Conservation (phyloP, 2,113 vertebrate genomes). For the Thunnus thynnus region DNA sequence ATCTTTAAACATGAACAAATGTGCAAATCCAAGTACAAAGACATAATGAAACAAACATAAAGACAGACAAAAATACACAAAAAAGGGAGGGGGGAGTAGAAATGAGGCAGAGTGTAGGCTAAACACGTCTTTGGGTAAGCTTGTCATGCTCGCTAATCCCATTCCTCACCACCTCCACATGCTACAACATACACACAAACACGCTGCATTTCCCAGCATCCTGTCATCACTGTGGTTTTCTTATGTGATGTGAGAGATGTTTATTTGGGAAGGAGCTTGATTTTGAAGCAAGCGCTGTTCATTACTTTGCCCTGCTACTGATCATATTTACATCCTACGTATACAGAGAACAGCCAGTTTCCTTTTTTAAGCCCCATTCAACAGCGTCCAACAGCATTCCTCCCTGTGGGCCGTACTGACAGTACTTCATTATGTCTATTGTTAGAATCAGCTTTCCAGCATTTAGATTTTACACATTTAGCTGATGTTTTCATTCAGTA, state of each 20-base stretch:
- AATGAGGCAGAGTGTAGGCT: conserved; percentile 34
- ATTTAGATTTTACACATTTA: conserved; percentile 5
- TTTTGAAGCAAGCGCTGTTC: conserved; percentile 19
- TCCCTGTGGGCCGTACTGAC: neutral
- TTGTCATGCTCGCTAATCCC: conserved; percentile 50
- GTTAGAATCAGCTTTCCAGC: neutral
- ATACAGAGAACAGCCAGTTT: neutral
- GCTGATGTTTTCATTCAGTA: neutral
- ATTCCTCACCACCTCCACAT: conserved; percentile 46
- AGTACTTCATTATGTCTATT: neutral
- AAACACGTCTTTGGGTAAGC: conserved; percentile 33
- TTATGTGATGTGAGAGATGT: neutral
- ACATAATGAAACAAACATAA: conserved; percentile 9
- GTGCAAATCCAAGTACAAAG: neutral
- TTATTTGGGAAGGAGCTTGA: no score
- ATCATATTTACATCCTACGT: neutral
- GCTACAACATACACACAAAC: conserved; percentile 10
- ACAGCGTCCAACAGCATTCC: neutral
- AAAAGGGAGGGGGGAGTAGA: conserved; percentile 11
- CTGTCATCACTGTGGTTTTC: neutral
- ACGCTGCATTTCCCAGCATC: conserved; percentile 3
- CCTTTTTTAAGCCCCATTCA: neutral
- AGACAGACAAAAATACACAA: conserved; percentile 36
- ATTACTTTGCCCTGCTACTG: conserved; percentile 13
- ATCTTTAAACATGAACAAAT: neutral